A percentile compares a stretch with the other conserved stretches of the same genome.
phyloP scores from a whole-genome alignment of 1,140 invertebrate species.

The Matsumurasca onukii region DNA sequence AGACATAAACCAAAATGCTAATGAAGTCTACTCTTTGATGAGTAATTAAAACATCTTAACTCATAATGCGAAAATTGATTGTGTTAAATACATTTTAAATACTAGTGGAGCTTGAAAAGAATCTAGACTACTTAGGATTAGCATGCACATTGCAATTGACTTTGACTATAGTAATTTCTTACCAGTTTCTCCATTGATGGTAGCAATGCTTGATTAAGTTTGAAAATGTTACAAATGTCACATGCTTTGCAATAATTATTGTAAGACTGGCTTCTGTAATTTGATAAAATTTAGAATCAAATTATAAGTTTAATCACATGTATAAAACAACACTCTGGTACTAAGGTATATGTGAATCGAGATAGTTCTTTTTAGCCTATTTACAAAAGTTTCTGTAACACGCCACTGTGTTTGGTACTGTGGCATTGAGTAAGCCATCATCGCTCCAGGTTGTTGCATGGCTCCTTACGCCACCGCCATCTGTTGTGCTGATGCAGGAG shows the following conservation, averaged over 20 bases:
- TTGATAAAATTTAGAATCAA: background rate
- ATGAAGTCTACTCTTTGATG: no score
- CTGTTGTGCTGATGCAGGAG: slow-evolving; percentile 64
- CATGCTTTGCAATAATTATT: background rate
- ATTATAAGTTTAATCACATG: slow-evolving; percentile 19
- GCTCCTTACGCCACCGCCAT: slow-evolving; percentile 42
- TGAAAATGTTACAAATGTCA: background rate
- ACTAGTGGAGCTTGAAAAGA: no score
- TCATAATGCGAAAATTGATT: no score
- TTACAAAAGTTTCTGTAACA: slow-evolving; percentile 44
- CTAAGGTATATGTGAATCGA: slow-evolving; percentile 31
- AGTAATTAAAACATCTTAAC: no score
- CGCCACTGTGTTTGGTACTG: slow-evolving; percentile 66
- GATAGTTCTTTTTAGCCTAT: slow-evolving; percentile 48
- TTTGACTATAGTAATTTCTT: background rate
- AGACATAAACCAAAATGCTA: no score
- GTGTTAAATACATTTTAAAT: no score
- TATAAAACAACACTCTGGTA: slow-evolving; percentile 29
- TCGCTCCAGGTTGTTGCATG: slow-evolving; percentile 57
- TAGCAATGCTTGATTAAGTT: background rate
- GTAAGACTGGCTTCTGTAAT: background rate
- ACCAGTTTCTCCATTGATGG: background rate
- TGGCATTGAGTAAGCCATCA: slow-evolving; percentile 75
- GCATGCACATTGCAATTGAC: background rate
- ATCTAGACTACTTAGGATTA: no score